Conservation (phyloP, 2,113 vertebrate genomes). For the Triplophysa rosa region DNA sequence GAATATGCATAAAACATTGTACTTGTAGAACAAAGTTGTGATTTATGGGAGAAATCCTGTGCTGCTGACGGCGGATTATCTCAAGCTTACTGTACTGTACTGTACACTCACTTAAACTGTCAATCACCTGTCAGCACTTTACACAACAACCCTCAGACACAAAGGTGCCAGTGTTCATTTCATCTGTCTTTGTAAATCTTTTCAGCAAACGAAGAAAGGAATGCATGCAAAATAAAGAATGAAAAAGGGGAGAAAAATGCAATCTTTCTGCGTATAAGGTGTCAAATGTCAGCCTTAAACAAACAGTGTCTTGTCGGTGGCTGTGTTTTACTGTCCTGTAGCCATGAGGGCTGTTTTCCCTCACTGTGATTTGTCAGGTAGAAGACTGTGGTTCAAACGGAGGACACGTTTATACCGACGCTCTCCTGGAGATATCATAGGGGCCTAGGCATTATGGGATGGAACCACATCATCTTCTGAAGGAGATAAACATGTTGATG, state of each 20-base stretch:
- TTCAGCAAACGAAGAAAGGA: background rate
- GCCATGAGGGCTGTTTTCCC: conserved; percentile 69
- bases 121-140: conserved; percentile 17
- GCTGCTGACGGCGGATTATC: too few relatives aligned
- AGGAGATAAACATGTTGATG: conserved; percentile 49
- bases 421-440: conserved; percentile 67
- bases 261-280: conserved; percentile 65
- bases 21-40: background rate
- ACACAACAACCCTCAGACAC: conserved; percentile 55
- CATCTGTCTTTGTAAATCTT: conserved; percentile 28
- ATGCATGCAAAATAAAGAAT: background rate
- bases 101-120: conserved; percentile 13
- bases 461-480: conserved; percentile 34
- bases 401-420: conserved; percentile 75
- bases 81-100: background rate
- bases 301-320: conserved; percentile 59
- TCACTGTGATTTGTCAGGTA: conserved; percentile 61
- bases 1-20: background rate
- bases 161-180: conserved; percentile 57
- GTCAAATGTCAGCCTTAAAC: conserved; percentile 67
- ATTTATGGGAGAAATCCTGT: too few relatives aligned
- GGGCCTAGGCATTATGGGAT: conserved; percentile 40
- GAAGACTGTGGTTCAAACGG: conserved; percentile 69
- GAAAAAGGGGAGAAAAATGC: background rate
- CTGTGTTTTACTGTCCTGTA: conserved; percentile 67